phyloP scores from a whole-genome alignment of 2,888 invertebrate genomes.

The Hoplodrina ambigua region DNA sequence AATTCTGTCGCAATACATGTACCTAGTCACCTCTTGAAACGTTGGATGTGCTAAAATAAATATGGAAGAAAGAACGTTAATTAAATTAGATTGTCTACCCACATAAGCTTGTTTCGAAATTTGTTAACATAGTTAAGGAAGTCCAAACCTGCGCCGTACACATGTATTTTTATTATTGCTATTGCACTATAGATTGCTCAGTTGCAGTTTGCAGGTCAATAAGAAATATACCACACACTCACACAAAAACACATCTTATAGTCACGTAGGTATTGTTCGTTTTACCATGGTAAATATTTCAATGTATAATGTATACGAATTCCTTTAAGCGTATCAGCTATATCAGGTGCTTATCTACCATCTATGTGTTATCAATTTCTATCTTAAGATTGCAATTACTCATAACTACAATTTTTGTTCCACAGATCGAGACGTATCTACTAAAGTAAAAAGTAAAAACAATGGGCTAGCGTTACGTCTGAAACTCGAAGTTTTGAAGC shows the following conservation, averaged over 20 bases:
- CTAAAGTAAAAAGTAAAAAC: slow-evolving; percentile 51
- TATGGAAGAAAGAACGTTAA: slow-evolving; percentile 10
- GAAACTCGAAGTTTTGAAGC: slow-evolving; percentile 63
- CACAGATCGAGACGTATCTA: slow-evolving; percentile 50
- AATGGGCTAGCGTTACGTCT: slow-evolving; percentile 81
- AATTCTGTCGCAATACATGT: background rate
- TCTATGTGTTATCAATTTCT: slow-evolving; percentile 22
- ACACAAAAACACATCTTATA: too few species aligned
- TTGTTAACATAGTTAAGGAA: background rate
- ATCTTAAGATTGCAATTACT: slow-evolving; percentile 19
- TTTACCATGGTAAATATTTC: too few species aligned
- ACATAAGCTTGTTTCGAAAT: background rate
- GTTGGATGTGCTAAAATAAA: slow-evolving; percentile 7
- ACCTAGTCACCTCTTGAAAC: slow-evolving; percentile 7
- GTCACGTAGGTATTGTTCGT: too few species aligned
- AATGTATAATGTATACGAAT: too few species aligned
- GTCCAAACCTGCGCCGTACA: background rate
- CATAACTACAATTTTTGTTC: slow-evolving; percentile 19
- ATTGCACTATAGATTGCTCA: too few species aligned
- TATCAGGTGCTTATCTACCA: slow-evolving; percentile 6
- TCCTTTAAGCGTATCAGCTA: background rate
- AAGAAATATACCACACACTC: too few species aligned
- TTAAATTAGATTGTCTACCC: slow-evolving; percentile 15
- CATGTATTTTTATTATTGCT: too few species aligned
- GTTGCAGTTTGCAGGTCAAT: too few species aligned